These are phyloP conservation scores for Aquatica leii DNA, from an alignment of 2,888 invertebrate genomes.

Conservation along the genomic window DNA sequence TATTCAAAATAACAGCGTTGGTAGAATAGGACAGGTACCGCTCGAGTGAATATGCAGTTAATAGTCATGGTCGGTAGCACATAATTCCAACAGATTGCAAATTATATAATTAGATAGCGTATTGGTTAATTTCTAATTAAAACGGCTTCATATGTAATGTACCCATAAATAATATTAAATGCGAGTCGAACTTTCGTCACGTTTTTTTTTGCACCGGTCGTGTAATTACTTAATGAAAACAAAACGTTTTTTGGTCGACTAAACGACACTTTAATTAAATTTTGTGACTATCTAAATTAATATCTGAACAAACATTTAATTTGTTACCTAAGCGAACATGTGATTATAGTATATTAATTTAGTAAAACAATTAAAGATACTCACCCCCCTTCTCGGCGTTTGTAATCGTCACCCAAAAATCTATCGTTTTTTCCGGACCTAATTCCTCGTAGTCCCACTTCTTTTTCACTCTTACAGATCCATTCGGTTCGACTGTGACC, in stretches of 20 bases:
- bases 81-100: too few species aligned
- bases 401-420: slow-evolving; percentile 95
- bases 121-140: too few species aligned
- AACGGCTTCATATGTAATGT: too few species aligned
- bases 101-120: too few species aligned
- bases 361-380: slow-evolving; percentile 51
- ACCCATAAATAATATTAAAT: too few species aligned
- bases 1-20: too few species aligned
- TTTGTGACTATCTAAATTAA: slow-evolving; percentile 6
- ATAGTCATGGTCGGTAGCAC: too few species aligned
- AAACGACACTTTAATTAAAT: background rate
- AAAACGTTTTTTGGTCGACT: background rate
- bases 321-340: background rate
- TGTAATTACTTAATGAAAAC: slow-evolving; percentile 1
- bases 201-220: too few species aligned
- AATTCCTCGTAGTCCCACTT: slow-evolving; percentile 97
- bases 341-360: background rate
- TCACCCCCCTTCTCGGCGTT: slow-evolving; percentile 89
- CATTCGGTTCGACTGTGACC: slow-evolving; percentile 92
- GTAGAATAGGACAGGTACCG: too few species aligned
- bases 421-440: slow-evolving; percentile 93
- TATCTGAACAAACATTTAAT: background rate
- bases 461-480: slow-evolving; percentile 91
- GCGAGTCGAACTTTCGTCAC: too few species aligned
- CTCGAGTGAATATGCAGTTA: too few species aligned